Conservation (phyloP, 2,888 invertebrate genomes). For the Eilema depressum region DNA sequence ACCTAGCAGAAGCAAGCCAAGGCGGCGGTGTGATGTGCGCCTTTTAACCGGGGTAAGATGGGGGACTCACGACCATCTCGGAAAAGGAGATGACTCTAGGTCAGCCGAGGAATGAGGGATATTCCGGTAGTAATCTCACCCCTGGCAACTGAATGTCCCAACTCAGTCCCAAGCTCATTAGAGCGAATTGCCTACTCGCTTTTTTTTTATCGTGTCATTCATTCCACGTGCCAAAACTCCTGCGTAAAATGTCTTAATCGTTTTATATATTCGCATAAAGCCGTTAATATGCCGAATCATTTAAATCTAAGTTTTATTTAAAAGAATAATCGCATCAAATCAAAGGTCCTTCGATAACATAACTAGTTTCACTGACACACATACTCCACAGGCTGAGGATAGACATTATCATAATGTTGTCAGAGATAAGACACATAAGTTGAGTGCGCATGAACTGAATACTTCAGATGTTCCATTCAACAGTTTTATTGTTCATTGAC, state of each 20-base stretch:
- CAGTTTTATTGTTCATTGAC: background rate
- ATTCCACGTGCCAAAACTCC: background rate
- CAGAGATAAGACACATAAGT: conserved; percentile 2
- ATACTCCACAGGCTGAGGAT: background rate
- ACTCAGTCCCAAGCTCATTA: too few species aligned
- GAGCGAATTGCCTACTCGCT: too few species aligned
- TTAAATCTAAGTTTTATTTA: background rate
- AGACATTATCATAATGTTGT: conserved; percentile 9
- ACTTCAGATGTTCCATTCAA: background rate
- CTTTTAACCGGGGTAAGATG: too few species aligned
- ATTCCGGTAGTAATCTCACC: too few species aligned
- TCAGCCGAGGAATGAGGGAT: too few species aligned
- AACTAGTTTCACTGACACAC: conserved; percentile 11
- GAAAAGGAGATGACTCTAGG: too few species aligned
- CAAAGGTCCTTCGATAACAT: conserved; percentile 1
- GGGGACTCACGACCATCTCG: too few species aligned
- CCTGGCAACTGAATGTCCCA: too few species aligned
- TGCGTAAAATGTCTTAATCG: background rate
- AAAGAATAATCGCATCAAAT: background rate
- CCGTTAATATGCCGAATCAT: background rate
- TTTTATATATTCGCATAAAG: background rate
- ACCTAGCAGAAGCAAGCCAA: too few species aligned
- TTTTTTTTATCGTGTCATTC: background rate
- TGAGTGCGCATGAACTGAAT: background rate
- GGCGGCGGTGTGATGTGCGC: too few species aligned